phyloP scores from a whole-genome alignment of 30 jellyfish, hydroid and myxozoan species.

The Chironex yamaguchii region DNA sequence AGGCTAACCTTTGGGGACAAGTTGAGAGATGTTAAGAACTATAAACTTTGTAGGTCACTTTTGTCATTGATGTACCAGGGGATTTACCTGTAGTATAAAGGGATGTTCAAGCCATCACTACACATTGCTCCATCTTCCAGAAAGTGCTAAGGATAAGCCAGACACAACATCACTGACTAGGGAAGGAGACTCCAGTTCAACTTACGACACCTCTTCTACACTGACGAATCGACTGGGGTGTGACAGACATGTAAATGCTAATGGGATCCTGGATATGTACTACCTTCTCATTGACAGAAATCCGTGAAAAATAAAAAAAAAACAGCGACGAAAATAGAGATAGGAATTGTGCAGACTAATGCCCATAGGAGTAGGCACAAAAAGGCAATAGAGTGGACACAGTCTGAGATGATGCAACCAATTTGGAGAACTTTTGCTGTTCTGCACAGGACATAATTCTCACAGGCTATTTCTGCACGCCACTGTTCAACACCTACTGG shows the following conservation, averaged over 20 bases:
- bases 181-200: too few relatives aligned
- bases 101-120: too few relatives aligned
- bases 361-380: constrained; percentile 36
- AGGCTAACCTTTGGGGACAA: too few relatives aligned
- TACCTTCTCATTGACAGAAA: constrained; percentile 25
- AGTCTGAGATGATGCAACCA: not conserved
- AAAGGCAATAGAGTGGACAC: constrained; percentile 44
- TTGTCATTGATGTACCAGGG: too few relatives aligned
- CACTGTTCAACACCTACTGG: constrained; percentile 8
- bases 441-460: not conserved
- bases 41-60: too few relatives aligned
- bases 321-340: constrained; percentile 17
- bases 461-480: constrained; percentile 31
- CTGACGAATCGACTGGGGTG: too few relatives aligned
- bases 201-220: too few relatives aligned
- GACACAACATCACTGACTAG: too few relatives aligned
- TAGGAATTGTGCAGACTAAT: constrained; percentile 2
- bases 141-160: too few relatives aligned
- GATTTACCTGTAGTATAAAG: too few relatives aligned
- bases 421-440: not conserved
- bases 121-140: too few relatives aligned
- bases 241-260: constrained; percentile 9
- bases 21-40: too few relatives aligned
- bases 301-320: constrained; percentile 1
- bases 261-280: constrained; percentile 1